Evolutionary conservation across 2,797 vertebrate genomes (phyloP).

Genomic region (Acropternis orthonyx): DNA sequence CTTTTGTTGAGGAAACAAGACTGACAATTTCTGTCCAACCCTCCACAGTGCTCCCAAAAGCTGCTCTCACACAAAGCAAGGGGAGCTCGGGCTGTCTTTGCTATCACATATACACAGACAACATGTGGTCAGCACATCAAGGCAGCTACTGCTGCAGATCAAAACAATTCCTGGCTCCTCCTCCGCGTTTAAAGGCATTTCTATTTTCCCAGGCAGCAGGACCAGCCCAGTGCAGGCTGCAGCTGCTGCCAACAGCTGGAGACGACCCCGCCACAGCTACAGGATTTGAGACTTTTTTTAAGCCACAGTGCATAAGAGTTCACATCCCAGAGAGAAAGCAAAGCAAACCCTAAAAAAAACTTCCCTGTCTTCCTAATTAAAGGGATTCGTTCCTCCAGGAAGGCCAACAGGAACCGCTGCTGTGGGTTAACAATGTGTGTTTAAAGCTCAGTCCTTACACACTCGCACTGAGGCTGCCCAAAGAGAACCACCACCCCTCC

Average conservation of each 20-base stretch:
- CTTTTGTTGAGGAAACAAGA: background rate
- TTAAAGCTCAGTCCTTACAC: background rate
- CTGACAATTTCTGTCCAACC: background rate
- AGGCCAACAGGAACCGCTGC: constrained; percentile 25
- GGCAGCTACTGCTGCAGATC: background rate
- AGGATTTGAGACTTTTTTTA: background rate
- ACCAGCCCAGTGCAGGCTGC: accelerated
- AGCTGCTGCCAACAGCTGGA: constrained; percentile 30
- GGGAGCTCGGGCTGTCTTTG: background rate
- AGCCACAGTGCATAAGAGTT: background rate
- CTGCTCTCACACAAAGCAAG: accelerated
- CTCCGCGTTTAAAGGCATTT: background rate
- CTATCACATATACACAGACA: accelerated
- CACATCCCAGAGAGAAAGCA: constrained; percentile 15
- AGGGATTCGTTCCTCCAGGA: constrained; percentile 2
- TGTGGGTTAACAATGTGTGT: background rate
- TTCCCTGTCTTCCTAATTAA: constrained; percentile 10
- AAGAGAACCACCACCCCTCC: accelerated
- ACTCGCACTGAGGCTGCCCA: background rate
- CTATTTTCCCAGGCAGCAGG: background rate
- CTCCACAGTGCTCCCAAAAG: accelerated
- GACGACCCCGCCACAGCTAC: background rate
- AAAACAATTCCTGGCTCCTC: background rate
- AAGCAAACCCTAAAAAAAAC: constrained; percentile 49
- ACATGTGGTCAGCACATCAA: background rate